Evolutionary conservation across 2,113 vertebrate species (phyloP).

Genomic region (Columba janthina): DNA sequence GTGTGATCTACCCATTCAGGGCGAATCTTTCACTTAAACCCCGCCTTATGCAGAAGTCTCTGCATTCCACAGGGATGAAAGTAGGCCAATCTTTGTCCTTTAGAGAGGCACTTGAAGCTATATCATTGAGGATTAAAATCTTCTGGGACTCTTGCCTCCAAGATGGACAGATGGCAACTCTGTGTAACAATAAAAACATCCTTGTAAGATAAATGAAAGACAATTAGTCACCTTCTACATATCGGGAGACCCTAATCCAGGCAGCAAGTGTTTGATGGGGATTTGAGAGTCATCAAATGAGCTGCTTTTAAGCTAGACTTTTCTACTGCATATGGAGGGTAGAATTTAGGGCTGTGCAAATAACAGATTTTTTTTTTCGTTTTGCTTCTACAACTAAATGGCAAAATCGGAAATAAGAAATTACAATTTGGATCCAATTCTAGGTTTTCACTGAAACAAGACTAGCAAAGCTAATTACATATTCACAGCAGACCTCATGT

Average conservation of each 20-base stretch:
- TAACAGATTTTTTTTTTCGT: neutral
- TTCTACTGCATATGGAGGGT: neutral
- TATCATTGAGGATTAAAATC: constrained; percentile 8
- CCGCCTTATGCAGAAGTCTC: neutral
- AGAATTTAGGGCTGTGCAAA: neutral
- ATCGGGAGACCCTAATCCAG: neutral
- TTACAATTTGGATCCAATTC: neutral
- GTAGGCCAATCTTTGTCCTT: constrained; percentile 5
- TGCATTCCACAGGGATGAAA: neutral
- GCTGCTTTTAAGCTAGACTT: neutral
- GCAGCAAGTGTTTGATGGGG: neutral
- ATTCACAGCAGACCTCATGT: neutral
- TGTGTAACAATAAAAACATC: neutral
- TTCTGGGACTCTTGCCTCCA: neutral
- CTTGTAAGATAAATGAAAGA: constrained; percentile 4
- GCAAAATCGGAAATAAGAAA: neutral
- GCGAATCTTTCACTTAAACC: neutral
- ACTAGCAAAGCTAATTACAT: neutral
- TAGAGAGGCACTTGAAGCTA: neutral
- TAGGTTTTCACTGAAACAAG: neutral
- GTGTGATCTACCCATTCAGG: neutral
- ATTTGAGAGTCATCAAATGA: neutral
- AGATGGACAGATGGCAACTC: constrained; percentile 2
- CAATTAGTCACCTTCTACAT: neutral
- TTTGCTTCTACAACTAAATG: neutral